Conservation (phyloP, 1,140 invertebrate genomes). For the Melanaphis sacchari region DNA sequence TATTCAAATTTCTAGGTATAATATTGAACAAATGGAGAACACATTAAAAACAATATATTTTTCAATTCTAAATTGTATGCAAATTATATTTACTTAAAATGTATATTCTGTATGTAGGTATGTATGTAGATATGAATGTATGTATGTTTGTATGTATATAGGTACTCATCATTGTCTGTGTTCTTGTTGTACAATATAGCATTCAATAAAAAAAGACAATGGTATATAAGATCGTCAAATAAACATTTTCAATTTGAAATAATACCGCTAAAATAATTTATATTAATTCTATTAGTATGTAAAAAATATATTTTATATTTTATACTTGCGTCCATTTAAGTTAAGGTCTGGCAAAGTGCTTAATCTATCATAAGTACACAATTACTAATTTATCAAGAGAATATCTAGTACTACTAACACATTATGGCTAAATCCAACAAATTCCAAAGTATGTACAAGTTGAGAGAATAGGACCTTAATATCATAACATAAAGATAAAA, state of each 20-base stretch:
- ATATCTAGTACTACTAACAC: background rate
- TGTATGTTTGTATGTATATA: too few species aligned
- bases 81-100: background rate
- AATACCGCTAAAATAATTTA: background rate
- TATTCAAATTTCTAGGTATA: background rate
- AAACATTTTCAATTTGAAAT: background rate
- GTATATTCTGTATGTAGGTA: too few species aligned
- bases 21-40: background rate
- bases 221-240: background rate
- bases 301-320: background rate
- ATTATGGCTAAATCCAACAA: too few species aligned
- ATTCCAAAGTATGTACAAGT: too few species aligned
- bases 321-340: too few species aligned
- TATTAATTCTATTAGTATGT: background rate
- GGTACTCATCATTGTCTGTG: background rate
- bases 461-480: too few species aligned
- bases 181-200: background rate
- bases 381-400: background rate
- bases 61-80: background rate
- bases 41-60: background rate
- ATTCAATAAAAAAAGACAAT: background rate
- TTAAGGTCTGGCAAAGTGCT: background rate
- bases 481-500: too few species aligned
- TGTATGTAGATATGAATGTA: too few species aligned
- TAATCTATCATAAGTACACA: background rate